These are phyloP conservation scores for Rapana venosa DNA, from an alignment of 2,888 invertebrate genomes.

Conservation along the genomic window DNA sequence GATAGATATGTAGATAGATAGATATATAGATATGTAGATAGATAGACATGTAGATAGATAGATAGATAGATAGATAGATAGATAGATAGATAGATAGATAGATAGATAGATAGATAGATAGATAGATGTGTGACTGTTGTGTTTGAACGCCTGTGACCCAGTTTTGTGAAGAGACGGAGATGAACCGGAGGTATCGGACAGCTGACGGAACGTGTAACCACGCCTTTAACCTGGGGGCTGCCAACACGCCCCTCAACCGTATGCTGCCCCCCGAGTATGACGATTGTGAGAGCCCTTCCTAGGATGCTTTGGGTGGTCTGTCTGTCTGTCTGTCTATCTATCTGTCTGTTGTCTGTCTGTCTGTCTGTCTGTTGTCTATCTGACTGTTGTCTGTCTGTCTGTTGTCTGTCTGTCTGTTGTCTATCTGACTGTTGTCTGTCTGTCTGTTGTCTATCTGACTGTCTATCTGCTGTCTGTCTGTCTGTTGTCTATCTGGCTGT, in stretches of 20 bases:
- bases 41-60: no score
- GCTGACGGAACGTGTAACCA: constrained; percentile 42
- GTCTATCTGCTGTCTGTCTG: neutral
- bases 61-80: no score
- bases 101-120: no score
- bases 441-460: no score
- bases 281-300: constrained; percentile 8
- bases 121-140: neutral
- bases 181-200: neutral
- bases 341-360: neutral
- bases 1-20: no score
- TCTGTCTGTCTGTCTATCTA: neutral
- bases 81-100: no score
- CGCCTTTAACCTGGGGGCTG: constrained; percentile 26
- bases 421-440: no score
- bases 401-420: neutral
- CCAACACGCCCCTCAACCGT: constrained; percentile 17
- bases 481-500: neutral
- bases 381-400: neutral
- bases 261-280: constrained; percentile 33
- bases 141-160: neutral
- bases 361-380: neutral
- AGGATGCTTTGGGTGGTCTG: neutral
- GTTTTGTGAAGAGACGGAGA: no score
- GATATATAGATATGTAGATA: no score